Evolutionary conservation across 1,140 invertebrate genomes (phyloP).

Genomic region (Helicoverpa armigera): DNA sequence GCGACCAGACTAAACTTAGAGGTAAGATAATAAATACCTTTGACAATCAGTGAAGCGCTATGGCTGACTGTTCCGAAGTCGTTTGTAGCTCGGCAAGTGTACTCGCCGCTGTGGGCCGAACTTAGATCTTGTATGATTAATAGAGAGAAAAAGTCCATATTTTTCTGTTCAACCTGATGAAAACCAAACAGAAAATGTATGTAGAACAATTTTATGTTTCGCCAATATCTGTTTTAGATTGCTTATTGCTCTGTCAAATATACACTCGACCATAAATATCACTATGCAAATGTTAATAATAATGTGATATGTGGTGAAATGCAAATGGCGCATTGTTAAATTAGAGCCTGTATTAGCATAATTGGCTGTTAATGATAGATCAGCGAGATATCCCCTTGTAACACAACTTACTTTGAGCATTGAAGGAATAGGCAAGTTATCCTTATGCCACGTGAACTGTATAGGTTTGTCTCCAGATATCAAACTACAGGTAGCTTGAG

Average conservation of each 20-base stretch:
- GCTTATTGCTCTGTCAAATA: no score
- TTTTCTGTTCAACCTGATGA: constrained; percentile 81
- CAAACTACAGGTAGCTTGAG: constrained; percentile 82
- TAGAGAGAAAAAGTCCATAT: constrained; percentile 86
- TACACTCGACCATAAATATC: constrained; percentile 1
- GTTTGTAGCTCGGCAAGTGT: constrained; percentile 92
- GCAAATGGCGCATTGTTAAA: no score
- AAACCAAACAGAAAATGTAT: not conserved
- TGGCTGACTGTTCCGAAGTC: constrained; percentile 91
- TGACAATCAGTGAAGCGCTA: constrained; percentile 91
- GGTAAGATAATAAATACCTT: constrained; percentile 88
- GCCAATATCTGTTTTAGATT: no score
- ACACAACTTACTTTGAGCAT: constrained; percentile 70
- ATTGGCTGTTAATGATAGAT: no score
- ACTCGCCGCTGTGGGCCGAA: constrained; percentile 92
- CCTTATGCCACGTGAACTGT: constrained; percentile 82
- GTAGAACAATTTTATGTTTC: no score
- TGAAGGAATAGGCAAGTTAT: constrained; percentile 81
- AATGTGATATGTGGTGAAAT: not conserved
- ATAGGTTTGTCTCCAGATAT: constrained; percentile 83
- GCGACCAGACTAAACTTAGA: constrained; percentile 9
- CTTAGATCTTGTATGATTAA: constrained; percentile 93
- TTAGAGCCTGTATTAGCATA: no score
- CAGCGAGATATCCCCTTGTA: no score
- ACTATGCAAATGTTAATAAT: constrained; percentile 24